phyloP scores from a whole-genome alignment of 1,140 invertebrate species.

The Drosophila oshimai region DNA sequence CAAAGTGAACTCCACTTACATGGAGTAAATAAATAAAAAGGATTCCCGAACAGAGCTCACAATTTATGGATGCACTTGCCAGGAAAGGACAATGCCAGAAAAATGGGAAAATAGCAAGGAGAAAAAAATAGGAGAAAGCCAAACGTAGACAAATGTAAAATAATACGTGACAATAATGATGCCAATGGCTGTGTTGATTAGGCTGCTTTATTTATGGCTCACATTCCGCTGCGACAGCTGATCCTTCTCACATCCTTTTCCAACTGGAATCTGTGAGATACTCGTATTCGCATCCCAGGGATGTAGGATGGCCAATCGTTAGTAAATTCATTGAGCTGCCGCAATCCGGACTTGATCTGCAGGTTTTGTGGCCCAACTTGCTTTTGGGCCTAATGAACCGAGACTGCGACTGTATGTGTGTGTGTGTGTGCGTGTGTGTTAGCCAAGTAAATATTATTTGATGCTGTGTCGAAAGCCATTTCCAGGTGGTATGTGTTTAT shows the following conservation, averaged over 20 bases:
- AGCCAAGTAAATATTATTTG: conserved; percentile 76
- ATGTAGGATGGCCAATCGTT: conserved; percentile 27
- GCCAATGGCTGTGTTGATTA: conserved; percentile 68
- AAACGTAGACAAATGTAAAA: conserved; percentile 71
- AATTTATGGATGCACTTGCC: conserved; percentile 55
- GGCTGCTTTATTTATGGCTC: conserved; percentile 64
- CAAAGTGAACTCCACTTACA: conserved; percentile 66
- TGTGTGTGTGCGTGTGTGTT: conserved; percentile 18
- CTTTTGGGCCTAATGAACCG: conserved; percentile 71
- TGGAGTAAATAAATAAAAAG: conserved; percentile 67
- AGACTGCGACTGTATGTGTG: conserved; percentile 1
- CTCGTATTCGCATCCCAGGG: not conserved
- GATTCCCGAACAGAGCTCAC: conserved; percentile 23
- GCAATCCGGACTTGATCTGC: conserved; percentile 55
- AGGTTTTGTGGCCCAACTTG: conserved; percentile 59
- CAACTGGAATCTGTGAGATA: not conserved
- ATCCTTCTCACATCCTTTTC: not conserved
- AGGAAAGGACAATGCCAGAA: conserved; percentile 26
- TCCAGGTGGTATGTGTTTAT: conserved; percentile 74
- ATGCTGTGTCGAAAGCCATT: conserved; percentile 77
- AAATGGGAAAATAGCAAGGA: not conserved
- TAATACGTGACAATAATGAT: conserved; percentile 74
- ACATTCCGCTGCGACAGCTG: not conserved
- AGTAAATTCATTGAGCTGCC: conserved; percentile 59
- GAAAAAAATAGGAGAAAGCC: conserved; percentile 7